Percentiles rank a stretch among this genome's conserved stretches.
These are phyloP conservation scores for Agriopis marginaria DNA, from an alignment of 2,888 invertebrate genomes.

Conservation along the genomic window DNA sequence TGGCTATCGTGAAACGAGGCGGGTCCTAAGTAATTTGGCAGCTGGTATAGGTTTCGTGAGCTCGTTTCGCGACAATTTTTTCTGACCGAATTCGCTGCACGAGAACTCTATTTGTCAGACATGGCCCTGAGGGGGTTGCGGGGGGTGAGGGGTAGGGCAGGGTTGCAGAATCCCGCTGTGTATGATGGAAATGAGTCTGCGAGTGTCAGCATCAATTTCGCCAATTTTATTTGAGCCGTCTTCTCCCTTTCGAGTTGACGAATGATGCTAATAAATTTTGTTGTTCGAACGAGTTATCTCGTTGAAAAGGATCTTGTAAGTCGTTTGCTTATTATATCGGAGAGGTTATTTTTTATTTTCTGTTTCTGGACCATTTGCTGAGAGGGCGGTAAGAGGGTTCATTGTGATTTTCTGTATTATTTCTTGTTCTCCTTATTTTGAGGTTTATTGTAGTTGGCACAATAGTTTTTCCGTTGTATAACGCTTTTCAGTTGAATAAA, in stretches of 20 bases:
- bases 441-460: not conserved
- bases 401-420: conserved; percentile 15
- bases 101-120: conserved; percentile 81
- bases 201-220: conserved; percentile 57
- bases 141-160: conserved; percentile 37
- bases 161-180: conserved; percentile 56
- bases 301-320: conserved; percentile 41
- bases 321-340: conserved; percentile 41
- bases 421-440: conserved; percentile 13
- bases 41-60: conserved; percentile 65
- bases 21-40: conserved; percentile 57
- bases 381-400: conserved; percentile 8
- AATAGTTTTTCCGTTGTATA: conserved; percentile 6
- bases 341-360: conserved; percentile 37
- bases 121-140: conserved; percentile 50
- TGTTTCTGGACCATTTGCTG: conserved; percentile 29
- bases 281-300: conserved; percentile 44
- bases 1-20: conserved; percentile 36
- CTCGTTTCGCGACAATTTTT: conserved; percentile 76
- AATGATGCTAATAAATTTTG: conserved; percentile 55
- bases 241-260: conserved; percentile 60
- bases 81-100: conserved; percentile 75
- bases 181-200: conserved; percentile 56
- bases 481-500: not conserved
- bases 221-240: conserved; percentile 52